These are phyloP conservation scores for Nylanderia fulva DNA, from an alignment of 1,140 invertebrate genomes.

Conservation along the genomic window DNA sequence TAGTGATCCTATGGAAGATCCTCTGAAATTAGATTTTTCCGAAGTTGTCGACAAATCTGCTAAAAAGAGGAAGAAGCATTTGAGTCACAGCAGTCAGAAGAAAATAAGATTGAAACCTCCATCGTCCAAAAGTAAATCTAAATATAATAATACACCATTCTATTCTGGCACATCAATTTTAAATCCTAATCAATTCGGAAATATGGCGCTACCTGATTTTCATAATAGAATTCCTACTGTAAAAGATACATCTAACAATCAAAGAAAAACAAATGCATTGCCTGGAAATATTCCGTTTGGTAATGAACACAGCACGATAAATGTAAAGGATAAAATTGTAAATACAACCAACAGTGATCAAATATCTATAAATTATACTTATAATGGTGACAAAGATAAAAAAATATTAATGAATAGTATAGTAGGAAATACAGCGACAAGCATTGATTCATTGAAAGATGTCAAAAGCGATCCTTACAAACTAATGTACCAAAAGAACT, in stretches of 20 bases:
- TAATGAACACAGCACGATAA: conserved; percentile 53
- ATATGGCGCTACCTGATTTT: conserved; percentile 79
- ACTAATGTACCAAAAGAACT: not conserved
- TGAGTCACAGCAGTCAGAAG: conserved; percentile 71
- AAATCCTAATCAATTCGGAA: conserved; percentile 78
- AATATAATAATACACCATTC: conserved; percentile 65
- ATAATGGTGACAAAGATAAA: not conserved
- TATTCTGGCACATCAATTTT: conserved; percentile 74
- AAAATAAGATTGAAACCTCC: conserved; percentile 67
- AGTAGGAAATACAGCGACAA: not conserved
- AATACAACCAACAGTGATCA: conserved; percentile 50
- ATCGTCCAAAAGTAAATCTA: conserved; percentile 71
- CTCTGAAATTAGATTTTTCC: conserved; percentile 50
- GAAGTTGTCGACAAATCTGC: conserved; percentile 56
- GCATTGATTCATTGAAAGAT: not conserved
- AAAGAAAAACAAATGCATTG: conserved; percentile 43
- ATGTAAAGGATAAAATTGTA: conserved; percentile 41
- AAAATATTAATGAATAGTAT: not conserved
- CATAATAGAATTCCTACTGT: not conserved
- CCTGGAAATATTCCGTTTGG: conserved; percentile 43
- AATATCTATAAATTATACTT: not conserved
- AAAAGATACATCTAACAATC: conserved; percentile 54
- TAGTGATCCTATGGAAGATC: not conserved
- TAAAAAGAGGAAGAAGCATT: conserved; percentile 74
- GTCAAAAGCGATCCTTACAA: conserved; percentile 5